phyloP scores from a whole-genome alignment of 2,113 vertebrate genomes.

The Pollimyrus isidori region DNA sequence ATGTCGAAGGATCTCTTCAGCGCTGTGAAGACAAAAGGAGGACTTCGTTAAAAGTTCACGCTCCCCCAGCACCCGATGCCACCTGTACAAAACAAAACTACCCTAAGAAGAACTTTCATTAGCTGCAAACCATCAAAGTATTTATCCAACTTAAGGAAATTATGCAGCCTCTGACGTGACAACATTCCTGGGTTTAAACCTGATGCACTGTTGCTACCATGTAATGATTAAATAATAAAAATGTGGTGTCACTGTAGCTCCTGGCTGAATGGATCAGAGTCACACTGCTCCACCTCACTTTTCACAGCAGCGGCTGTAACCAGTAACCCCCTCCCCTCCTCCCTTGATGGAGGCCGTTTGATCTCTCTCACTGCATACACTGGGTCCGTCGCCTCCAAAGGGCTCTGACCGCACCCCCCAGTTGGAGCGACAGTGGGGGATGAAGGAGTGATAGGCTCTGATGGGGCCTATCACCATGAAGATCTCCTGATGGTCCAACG shows the following conservation, averaged over 20 bases:
- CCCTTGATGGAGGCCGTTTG: background rate
- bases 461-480: background rate
- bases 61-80: background rate
- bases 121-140: background rate
- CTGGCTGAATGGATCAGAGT: background rate
- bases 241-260: background rate
- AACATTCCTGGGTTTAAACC: background rate
- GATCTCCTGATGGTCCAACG: background rate
- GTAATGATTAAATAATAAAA: background rate
- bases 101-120: background rate
- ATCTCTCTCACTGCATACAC: background rate
- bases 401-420: background rate
- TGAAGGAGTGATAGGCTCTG: background rate
- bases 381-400: background rate
- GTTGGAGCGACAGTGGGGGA: background rate
- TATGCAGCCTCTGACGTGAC: background rate
- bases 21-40: conserved; percentile 51
- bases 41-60: background rate
- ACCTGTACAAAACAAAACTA: background rate
- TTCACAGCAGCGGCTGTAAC: background rate
- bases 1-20: conserved; percentile 78
- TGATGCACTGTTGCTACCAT: background rate
- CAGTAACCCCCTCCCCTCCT: background rate
- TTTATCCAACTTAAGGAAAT: background rate
- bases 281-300: background rate